These are phyloP conservation scores for Myotis daubentonii DNA, from an alignment of 2,797 vertebrate species.

Conservation along the genomic window DNA sequence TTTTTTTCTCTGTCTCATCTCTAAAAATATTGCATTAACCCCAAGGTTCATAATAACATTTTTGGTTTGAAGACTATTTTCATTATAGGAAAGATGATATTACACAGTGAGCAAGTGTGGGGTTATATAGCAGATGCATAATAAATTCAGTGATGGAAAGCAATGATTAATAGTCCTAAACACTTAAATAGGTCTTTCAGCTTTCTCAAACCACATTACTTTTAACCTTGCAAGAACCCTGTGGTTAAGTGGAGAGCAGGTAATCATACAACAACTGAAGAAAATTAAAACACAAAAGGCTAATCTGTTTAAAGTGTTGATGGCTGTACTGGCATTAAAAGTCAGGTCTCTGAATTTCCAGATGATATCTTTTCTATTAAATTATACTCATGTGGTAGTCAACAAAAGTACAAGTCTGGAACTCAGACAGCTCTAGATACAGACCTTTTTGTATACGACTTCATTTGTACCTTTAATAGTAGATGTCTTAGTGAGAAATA, in stretches of 20 bases:
- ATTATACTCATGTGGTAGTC: not conserved
- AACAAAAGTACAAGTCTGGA: not conserved
- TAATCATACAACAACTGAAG: slow-evolving; percentile 6
- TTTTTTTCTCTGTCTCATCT: slow-evolving; percentile 60
- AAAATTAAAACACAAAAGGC: slow-evolving; percentile 25
- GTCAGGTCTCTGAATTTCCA: not conserved
- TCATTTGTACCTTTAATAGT: not conserved
- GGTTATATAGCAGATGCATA: slow-evolving; percentile 22
- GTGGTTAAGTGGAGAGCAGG: slow-evolving; percentile 35
- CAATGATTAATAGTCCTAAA: slow-evolving; percentile 62
- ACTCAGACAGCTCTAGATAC: not conserved
- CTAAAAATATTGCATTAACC: slow-evolving; percentile 43
- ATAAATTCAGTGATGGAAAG: slow-evolving; percentile 60
- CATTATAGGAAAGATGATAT: slow-evolving; percentile 67
- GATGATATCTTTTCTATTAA: not conserved
- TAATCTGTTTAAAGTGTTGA: not conserved
- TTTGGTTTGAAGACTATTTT: slow-evolving; percentile 57
- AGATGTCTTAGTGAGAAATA: not conserved
- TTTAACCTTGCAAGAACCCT: slow-evolving; percentile 53
- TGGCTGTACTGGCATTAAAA: not conserved
- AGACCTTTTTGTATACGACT: not conserved
- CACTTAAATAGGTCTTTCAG: slow-evolving; percentile 40
- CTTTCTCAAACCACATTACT: slow-evolving; percentile 50
- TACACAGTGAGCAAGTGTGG: slow-evolving; percentile 6
- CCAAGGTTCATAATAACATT: slow-evolving; percentile 36